Evolutionary conservation across 2,113 vertebrate genomes (phyloP).

Genomic region (Lepus europaeus): DNA sequence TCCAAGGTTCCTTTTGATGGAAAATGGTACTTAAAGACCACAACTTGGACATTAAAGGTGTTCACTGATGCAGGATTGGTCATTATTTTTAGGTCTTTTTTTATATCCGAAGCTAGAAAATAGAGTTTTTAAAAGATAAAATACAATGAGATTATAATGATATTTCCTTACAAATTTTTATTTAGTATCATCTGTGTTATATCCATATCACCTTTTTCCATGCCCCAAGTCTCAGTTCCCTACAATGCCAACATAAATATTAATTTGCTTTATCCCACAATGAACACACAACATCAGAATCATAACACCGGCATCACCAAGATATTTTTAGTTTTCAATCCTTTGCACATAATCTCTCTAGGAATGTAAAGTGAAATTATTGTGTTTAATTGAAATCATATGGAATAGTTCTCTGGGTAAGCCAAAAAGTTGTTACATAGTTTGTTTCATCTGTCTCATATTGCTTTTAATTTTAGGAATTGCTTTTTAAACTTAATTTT

Average conservation of each 20-base stretch:
- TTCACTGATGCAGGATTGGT: background rate
- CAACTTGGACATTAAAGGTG: background rate
- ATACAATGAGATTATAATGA: background rate
- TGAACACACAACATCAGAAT: constrained; percentile 48
- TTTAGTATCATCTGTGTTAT: constrained; percentile 40
- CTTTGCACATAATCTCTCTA: constrained; percentile 51
- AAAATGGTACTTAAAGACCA: constrained; percentile 44
- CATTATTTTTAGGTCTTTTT: constrained; percentile 15
- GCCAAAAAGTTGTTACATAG: constrained; percentile 1
- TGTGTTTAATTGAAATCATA: constrained; percentile 53
- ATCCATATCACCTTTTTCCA: background rate
- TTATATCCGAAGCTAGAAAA: constrained; percentile 40
- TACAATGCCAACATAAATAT: constrained; percentile 36
- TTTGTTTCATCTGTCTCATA: constrained; percentile 54
- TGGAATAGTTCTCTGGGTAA: constrained; percentile 39
- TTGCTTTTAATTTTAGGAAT: constrained; percentile 33
- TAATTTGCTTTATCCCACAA: constrained; percentile 53
- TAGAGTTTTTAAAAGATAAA: background rate
- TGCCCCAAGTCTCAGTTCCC: constrained; percentile 23
- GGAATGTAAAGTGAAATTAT: constrained; percentile 57
- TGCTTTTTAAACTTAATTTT: constrained; percentile 56
- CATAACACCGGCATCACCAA: constrained; percentile 22
- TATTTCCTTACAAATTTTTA: constrained; percentile 53
- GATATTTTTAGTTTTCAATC: constrained; percentile 46
- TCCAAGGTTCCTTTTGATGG: background rate